Base-by-base conservation (phyloP, 2,797 vertebrate species). In the Labeo calbasu region DNA sequence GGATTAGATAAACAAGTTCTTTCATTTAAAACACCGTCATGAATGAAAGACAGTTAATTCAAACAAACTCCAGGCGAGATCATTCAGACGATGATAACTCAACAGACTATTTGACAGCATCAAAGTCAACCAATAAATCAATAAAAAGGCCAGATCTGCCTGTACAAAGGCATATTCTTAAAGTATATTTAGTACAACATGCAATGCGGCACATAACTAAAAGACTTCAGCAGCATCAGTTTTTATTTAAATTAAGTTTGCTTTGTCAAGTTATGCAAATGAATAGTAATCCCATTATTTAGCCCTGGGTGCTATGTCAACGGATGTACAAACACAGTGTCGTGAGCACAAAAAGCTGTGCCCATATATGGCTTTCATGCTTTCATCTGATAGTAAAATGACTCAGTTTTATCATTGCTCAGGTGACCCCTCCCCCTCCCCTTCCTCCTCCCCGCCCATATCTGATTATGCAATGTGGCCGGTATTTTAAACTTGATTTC, bases 401-500 rank as follows among this genome's bases (percentile, higher is more conserved):
- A 83, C 9, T 76, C 80, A 51, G 7, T 82, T 75, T 75, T 63
- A 82, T 82, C 59, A 75, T 21, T 9, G 3, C 72, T 76, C 48
- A 43, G 15, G 46, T 65, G 57, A 73, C 80, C 43, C 59, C 12
- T 5, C 13, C 53, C 43, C 10, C 32, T n/a, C 13, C 32, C 14
- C n/a, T 43, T 43, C 40, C 40, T 43, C 59, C 13, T 36, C 14
- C 55, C 51, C 4, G 8, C 12, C 32, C 53, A 3, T 25, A 12
- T 51, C 17, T 19, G 5, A 73, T 75, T 14, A 43, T 14, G 46
- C 2, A 50, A 36, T 61, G 19, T 28, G 50, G 23, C 36, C 14
- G 0, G 25, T n/a, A 32, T 36, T 5, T 51, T 72, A 12, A 53
- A 40, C 3, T 10, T 14, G 14, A 19, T 81, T 81, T 48, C 11